Conservation (phyloP, 2,797 vertebrate genomes). For the Ceryle rudis region DNA sequence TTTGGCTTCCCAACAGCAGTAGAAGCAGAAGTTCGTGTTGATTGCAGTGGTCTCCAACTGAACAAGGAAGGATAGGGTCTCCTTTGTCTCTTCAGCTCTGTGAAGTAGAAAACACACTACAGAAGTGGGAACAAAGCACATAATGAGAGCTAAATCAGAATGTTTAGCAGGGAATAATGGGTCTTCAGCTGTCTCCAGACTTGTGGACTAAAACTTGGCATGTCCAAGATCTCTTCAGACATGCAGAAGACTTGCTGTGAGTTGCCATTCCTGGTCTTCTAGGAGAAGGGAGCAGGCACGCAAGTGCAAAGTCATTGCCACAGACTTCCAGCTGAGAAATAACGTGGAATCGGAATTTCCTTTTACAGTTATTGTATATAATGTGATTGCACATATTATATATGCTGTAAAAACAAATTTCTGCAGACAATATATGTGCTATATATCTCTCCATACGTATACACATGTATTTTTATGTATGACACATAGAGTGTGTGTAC, state of each 20-base stretch:
- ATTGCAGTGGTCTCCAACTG: conserved; percentile 54
- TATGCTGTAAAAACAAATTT: not conserved
- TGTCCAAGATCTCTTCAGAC: not conserved
- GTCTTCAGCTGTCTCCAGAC: not conserved
- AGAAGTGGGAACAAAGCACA: conserved; percentile 63
- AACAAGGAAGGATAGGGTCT: conserved; percentile 53
- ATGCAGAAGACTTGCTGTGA: not conserved
- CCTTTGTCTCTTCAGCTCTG: conserved; percentile 61
- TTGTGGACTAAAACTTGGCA: not conserved
- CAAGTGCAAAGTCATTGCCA: not conserved
- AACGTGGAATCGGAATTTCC: not conserved
- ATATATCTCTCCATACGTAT: not conserved
- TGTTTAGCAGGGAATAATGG: conserved; percentile 33
- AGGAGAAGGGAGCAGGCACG: conserved; percentile 5
- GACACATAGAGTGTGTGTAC: not conserved
- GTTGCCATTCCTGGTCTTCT: not conserved
- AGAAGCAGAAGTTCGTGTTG: conserved; percentile 74
- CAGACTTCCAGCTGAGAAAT: not conserved
- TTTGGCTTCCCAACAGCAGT: conserved; percentile 68
- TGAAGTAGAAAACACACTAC: conserved; percentile 66
- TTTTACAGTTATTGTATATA: not conserved
- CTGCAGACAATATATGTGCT: not conserved
- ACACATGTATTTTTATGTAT: not conserved
- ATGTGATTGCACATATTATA: not conserved
- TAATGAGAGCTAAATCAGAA: conserved; percentile 56